Conservation (phyloP, 2,888 invertebrate species). For the Coenonympha arcania region DNA sequence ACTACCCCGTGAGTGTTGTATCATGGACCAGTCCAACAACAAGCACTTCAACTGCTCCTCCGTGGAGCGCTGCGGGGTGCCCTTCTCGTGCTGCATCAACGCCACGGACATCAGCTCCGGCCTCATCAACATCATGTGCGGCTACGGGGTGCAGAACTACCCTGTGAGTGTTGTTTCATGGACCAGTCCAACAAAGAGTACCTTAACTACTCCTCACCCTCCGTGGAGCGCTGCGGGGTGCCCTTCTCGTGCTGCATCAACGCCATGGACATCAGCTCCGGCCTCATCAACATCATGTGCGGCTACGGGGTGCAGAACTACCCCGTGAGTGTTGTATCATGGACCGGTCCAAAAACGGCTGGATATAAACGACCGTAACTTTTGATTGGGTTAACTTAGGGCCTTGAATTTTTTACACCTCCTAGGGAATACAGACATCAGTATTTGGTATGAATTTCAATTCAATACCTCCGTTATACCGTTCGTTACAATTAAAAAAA, state of each 20-base stretch:
- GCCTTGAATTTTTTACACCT: too few relatives aligned
- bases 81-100: constrained; percentile 96
- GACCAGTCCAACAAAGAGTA: constrained; percentile 97
- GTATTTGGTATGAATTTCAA: too few relatives aligned
- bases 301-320: constrained; percentile 90
- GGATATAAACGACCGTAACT: too few relatives aligned
- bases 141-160: constrained; percentile 88
- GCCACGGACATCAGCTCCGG: constrained; percentile 91
- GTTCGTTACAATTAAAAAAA: too few relatives aligned
- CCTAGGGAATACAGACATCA: too few relatives aligned
- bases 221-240: constrained; percentile 94
- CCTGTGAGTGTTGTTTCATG: constrained; percentile 78
- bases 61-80: constrained; percentile 94
- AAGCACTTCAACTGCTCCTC: constrained; percentile 97
- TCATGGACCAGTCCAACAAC: constrained; percentile 96
- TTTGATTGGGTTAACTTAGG: too few relatives aligned
- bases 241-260: constrained; percentile 97
- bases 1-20: constrained; percentile 77
- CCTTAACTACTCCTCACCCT: constrained; percentile 94
- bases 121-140: constrained; percentile 92
- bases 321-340: constrained; percentile 76
- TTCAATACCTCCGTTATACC: too few relatives aligned
- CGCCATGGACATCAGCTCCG: constrained; percentile 89
- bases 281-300: constrained; percentile 92
- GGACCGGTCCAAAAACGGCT: too few relatives aligned